Evolutionary conservation across 2,797 vertebrate genomes (phyloP).

Genomic region (Lacerta viridis): DNA sequence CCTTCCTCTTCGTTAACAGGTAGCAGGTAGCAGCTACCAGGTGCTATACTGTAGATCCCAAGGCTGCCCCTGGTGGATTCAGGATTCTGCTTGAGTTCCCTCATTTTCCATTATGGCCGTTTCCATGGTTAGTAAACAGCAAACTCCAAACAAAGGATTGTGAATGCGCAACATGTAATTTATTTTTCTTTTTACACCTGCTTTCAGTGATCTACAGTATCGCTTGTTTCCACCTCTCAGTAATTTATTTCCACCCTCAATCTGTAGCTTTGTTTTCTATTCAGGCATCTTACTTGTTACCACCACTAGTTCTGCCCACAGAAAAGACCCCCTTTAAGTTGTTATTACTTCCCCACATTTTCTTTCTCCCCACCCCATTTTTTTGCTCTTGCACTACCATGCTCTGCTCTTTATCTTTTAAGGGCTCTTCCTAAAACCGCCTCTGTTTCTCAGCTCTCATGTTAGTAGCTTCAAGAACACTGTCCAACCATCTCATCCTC

Average conservation of each 20-base stretch:
- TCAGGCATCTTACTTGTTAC: slow-evolving; percentile 9
- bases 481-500: too few relatives aligned
- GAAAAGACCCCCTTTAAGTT: slow-evolving; percentile 37
- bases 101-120: neutral
- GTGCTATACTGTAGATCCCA: neutral
- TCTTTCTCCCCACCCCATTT: neutral
- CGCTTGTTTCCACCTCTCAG: slow-evolving; percentile 34
- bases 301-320: slow-evolving; percentile 8
- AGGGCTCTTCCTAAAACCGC: slow-evolving; percentile 30
- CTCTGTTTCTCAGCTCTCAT: slow-evolving; percentile 35
- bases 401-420: slow-evolving; percentile 51
- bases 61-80: neutral
- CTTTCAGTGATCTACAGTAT: neutral
- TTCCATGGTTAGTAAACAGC: slow-evolving; percentile 25
- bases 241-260: slow-evolving; percentile 25
- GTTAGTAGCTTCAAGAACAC: too few relatives aligned
- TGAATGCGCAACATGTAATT: slow-evolving; percentile 8
- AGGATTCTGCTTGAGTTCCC: neutral
- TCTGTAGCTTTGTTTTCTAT: slow-evolving; percentile 31
- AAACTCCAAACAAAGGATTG: neutral
- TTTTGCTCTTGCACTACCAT: slow-evolving; percentile 14
- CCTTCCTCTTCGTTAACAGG: too few relatives aligned
- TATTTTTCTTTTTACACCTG: slow-evolving; percentile 25
- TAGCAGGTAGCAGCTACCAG: neutral
- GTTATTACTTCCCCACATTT: slow-evolving; percentile 45